These are phyloP conservation scores for Stegostoma tigrinum DNA, from an alignment of 2,113 vertebrate species.

Conservation along the genomic window DNA sequence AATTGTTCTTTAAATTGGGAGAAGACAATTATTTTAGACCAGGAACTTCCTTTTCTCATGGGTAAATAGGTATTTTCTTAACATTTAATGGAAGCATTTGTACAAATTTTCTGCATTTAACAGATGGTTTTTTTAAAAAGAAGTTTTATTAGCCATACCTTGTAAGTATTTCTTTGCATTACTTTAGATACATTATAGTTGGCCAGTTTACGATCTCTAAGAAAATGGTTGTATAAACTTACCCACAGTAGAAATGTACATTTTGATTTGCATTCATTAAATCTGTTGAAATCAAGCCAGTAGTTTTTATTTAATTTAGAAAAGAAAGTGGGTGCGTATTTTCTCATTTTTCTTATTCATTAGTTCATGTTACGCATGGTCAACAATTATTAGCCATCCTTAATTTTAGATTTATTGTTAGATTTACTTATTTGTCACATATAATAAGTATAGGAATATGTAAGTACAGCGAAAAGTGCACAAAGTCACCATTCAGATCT, in stretches of 20 bases:
- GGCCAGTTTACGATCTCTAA: not conserved
- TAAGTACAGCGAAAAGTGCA: too few species aligned
- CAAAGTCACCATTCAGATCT: too few species aligned
- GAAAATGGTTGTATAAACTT: not conserved
- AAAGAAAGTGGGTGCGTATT: not conserved
- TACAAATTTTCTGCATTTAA: not conserved
- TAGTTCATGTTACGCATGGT: not conserved
- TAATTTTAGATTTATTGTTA: too few species aligned
- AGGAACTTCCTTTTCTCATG: not conserved
- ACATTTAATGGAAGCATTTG: not conserved
- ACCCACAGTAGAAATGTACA: not conserved
- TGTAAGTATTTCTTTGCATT: not conserved
- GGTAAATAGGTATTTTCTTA: slow-evolving; percentile 18
- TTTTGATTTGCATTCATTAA: not conserved
- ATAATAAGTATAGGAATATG: too few species aligned
- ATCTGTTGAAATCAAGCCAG: not conserved
- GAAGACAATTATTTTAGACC: slow-evolving; percentile 33
- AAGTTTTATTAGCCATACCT: not conserved
- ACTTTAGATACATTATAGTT: not conserved
- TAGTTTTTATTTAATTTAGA: not conserved
- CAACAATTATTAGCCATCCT: not conserved
- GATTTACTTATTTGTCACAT: too few species aligned
- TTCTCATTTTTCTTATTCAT: not conserved
- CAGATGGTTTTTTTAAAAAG: not conserved
- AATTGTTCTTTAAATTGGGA: slow-evolving; percentile 32